Base-by-base conservation (phyloP, 1,140 invertebrate species). In the Aphaenogaster rudis region DNA sequence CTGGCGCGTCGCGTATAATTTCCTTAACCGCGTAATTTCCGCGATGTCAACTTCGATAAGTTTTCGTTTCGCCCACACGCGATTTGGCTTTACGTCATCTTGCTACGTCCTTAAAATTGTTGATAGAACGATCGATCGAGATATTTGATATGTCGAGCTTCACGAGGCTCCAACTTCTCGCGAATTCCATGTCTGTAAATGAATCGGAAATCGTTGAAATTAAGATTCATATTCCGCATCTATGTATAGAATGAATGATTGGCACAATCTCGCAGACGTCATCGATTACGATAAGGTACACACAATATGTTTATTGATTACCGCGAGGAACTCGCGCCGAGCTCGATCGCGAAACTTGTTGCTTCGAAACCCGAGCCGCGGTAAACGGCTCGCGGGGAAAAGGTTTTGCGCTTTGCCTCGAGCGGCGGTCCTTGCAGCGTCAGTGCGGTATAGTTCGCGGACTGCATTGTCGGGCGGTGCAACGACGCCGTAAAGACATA, bases 331-430 rank as follows among this genome's bases (percentile, higher is more conserved):
- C 87, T n/a, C 61, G 71, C 39, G 57, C 36, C 33, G 57, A 89
- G 42, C 28, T 21, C 57, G 69, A 57, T 48, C 84, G 76, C 71
- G 86, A 50, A 78, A 90, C 88, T 90, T 90, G 89, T 90, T 90
- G 89, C 89, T 82, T 67, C 77, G 84, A 80, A 33, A 79, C 15
- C 76, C 52, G 76, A 61, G 72, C 67, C 54, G 50, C 72, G 52
- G 63, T 63, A 59, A 88, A 66, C 52, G 33, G 71, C 42, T 57
- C 79, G 15, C 36, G 28, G 28, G 66, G 72, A 66, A 67, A 89
- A 72, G 85, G 66, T 80, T 87, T 90, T 52, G 67, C 72, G 36
- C 42, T 59, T 72, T 57, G 69, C 69, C 54, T 42, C 69, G 54
- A 74, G 54, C 84, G 50, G 9, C 28, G 52, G 67, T 86, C 64